Percentiles rank a stretch among this genome's conserved stretches.
These are phyloP conservation scores for Neosilurus mollespiculum DNA, from an alignment of 2,797 vertebrate species.

Conservation along the genomic window DNA sequence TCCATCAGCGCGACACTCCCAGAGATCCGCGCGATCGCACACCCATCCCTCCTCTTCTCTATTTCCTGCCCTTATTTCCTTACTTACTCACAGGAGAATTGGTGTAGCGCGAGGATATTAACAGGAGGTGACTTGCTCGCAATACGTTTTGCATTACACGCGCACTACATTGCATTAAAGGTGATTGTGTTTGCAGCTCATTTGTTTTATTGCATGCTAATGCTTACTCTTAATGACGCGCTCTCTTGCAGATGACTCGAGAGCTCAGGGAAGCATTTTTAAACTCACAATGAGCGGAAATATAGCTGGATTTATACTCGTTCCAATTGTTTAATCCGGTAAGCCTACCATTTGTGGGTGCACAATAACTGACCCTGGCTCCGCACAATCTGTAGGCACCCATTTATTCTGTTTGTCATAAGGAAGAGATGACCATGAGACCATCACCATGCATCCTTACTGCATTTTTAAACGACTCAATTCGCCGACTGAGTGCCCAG, in stretches of 20 bases:
- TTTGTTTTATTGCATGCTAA: conserved; percentile 14
- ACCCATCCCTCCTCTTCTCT: neutral
- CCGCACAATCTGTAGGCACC: neutral
- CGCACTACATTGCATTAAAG: conserved; percentile 1
- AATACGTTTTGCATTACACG: conserved; percentile 10
- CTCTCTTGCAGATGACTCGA: neutral
- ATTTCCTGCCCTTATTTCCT: neutral
- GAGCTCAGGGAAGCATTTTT: neutral
- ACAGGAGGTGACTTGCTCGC: neutral
- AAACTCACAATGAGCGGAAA: neutral
- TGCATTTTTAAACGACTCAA: neutral
- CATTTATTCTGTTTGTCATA: neutral
- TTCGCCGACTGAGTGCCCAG: neutral
- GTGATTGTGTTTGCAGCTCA: conserved; percentile 21
- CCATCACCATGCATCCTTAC: neutral
- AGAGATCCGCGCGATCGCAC: neutral
- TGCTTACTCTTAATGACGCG: neutral
- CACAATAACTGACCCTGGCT: neutral
- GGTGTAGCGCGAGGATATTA: neutral
- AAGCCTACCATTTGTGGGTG: neutral
- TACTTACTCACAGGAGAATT: neutral
- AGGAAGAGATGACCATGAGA: neutral
- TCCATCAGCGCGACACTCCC: neutral
- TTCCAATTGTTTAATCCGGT: neutral
- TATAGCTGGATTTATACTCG: neutral